These are phyloP conservation scores for Arctia plantaginis DNA, from an alignment of 2,888 invertebrate genomes.

Conservation along the genomic window DNA sequence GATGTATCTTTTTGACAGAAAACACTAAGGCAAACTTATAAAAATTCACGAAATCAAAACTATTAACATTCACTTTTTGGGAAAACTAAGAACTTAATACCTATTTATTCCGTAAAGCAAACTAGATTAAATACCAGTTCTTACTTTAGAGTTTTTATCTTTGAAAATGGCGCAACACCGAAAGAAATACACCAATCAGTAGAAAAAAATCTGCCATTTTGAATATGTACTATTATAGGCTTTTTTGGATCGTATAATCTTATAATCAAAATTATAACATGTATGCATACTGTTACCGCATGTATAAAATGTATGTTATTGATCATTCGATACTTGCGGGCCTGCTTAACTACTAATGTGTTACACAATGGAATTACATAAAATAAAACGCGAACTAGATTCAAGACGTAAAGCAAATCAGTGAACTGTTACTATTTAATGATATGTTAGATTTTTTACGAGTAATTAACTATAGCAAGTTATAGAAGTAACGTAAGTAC, in stretches of 20 bases:
- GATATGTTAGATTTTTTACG: conserved; percentile 9
- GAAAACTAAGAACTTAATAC: no score
- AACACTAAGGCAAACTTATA: no score
- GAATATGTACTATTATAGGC: background rate
- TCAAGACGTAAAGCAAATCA: conserved; percentile 22
- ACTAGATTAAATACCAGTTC: no score
- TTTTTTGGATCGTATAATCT: background rate
- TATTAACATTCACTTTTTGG: no score
- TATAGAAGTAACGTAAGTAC: background rate
- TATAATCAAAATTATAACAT: background rate
- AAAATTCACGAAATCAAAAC: no score
- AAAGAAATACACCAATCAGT: background rate
- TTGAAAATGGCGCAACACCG: background rate
- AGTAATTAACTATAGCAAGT: background rate
- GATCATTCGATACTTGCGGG: conserved; percentile 9
- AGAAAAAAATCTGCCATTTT: background rate
- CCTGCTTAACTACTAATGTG: conserved; percentile 17
- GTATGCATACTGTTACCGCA: conserved; percentile 10
- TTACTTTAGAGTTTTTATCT: no score
- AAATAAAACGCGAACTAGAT: conserved; percentile 32
- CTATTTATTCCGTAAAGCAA: no score
- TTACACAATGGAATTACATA: conserved; percentile 47
- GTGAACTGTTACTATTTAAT: conserved; percentile 24
- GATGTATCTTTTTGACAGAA: background rate
- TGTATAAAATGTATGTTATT: no score